phyloP scores from a whole-genome alignment of 2,888 invertebrate species.

The Lepidocyrtinus sp. region DNA sequence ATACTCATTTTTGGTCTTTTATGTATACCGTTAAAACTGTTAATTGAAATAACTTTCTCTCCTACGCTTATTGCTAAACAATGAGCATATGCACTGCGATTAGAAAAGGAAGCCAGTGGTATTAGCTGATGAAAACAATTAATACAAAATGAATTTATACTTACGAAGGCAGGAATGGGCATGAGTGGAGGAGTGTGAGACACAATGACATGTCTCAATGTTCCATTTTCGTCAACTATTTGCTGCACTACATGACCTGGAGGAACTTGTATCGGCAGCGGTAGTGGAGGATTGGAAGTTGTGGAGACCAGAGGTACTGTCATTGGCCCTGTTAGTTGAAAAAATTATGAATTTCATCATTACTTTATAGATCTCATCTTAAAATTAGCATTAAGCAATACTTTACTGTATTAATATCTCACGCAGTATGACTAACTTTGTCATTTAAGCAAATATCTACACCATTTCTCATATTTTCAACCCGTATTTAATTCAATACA shows the following conservation, averaged over 20 bases:
- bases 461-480: no score
- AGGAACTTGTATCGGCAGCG: constrained; percentile 93
- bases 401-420: not conserved
- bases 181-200: constrained; percentile 78
- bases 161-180: constrained; percentile 71
- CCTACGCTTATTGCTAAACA: no score
- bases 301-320: constrained; percentile 90
- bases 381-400: no score
- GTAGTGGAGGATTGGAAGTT: constrained; percentile 82
- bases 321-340: constrained; percentile 80
- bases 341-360: not conserved
- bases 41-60: no score
- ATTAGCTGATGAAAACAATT: not conserved
- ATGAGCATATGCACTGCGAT: no score
- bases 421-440: not conserved
- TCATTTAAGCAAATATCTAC: no score
- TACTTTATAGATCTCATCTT: no score
- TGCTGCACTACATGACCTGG: constrained; percentile 93
- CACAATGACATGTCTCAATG: constrained; percentile 90
- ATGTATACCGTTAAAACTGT: no score
- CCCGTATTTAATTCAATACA: no score
- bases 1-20: no score
- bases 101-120: not conserved
- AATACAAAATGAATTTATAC: constrained; percentile 48
- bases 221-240: constrained; percentile 91